These are phyloP conservation scores for Sthenelais limicola DNA, from an alignment of 2,888 invertebrate genomes.

Conservation along the genomic window DNA sequence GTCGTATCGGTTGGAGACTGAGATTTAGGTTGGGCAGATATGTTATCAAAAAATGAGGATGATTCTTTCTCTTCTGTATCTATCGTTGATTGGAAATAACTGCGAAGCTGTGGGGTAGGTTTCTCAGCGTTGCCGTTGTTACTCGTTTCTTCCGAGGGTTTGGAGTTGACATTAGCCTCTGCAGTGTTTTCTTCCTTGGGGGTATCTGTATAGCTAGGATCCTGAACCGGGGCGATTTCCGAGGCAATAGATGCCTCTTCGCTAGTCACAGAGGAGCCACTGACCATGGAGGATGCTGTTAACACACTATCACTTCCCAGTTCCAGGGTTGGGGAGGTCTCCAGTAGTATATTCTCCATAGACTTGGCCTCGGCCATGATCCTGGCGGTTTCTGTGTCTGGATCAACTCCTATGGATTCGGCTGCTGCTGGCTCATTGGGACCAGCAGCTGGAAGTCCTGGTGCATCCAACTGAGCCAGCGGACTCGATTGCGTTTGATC, in stretches of 20 bases:
- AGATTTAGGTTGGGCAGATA: too few relatives aligned
- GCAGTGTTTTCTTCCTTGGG: too few relatives aligned
- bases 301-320: slow-evolving; percentile 23
- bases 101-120: not conserved
- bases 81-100: slow-evolving; percentile 10
- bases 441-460: not conserved
- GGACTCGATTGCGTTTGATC: not conserved
- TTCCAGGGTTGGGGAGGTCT: slow-evolving; percentile 45
- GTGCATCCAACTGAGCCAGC: not conserved
- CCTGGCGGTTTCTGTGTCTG: not conserved
- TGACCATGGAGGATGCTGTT: too few relatives aligned
- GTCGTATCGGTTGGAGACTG: too few relatives aligned
- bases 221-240: too few relatives aligned
- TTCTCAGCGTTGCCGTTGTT: too few relatives aligned
- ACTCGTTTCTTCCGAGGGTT: too few relatives aligned
- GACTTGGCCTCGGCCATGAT: slow-evolving; percentile 41
- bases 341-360: slow-evolving; percentile 52
- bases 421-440: not conserved
- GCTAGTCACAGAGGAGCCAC: not conserved
- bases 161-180: too few relatives aligned
- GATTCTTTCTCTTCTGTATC: too few relatives aligned
- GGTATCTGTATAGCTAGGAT: too few relatives aligned
- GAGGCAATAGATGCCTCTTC: not conserved
- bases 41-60: too few relatives aligned
- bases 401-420: not conserved